Conservation (phyloP, 2,113 vertebrate species). For the Hiodon alosoides region DNA sequence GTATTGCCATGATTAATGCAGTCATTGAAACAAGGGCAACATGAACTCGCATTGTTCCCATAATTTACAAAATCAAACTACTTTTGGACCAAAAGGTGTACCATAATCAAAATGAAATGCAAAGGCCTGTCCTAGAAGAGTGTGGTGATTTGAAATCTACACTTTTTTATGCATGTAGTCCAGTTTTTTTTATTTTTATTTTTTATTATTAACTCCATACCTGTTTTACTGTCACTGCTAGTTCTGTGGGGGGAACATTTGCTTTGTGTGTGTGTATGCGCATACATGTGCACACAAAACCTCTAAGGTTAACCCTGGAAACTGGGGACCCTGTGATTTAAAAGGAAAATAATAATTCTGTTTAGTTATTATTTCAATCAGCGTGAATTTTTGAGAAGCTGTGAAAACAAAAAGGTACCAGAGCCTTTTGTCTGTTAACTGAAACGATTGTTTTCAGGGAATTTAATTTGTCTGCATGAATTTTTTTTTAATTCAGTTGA, state of each 20-base stretch:
- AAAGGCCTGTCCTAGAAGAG: background rate
- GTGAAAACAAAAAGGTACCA: background rate
- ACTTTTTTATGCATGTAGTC: background rate
- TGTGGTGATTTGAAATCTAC: background rate
- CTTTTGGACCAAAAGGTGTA: conserved; percentile 84
- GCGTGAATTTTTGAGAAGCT: background rate
- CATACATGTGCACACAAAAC: background rate
- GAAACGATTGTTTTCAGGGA: conserved; percentile 18
- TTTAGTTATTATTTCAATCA: background rate
- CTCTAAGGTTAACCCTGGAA: background rate
- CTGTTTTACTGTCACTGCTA: background rate
- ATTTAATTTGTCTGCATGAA: conserved; percentile 45
- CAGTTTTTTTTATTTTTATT: too few species aligned
- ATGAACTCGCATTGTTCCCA: conserved; percentile 21
- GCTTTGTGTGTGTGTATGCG: conserved; percentile 36
- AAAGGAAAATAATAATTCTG: background rate
- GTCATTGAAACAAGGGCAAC: conserved; percentile 52
- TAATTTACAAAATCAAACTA: conserved; percentile 51
- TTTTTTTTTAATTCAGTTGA: conserved; percentile 38
- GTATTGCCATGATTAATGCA: conserved; percentile 67
- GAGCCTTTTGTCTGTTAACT: conserved; percentile 34
- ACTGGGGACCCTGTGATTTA: conserved; percentile 10
- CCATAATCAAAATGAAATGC: conserved; percentile 69
- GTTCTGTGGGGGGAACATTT: conserved; percentile 13
- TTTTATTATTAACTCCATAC: background rate